Evolutionary conservation across 2,113 vertebrate genomes (phyloP).

Genomic region (Apaloderma vittatum): DNA sequence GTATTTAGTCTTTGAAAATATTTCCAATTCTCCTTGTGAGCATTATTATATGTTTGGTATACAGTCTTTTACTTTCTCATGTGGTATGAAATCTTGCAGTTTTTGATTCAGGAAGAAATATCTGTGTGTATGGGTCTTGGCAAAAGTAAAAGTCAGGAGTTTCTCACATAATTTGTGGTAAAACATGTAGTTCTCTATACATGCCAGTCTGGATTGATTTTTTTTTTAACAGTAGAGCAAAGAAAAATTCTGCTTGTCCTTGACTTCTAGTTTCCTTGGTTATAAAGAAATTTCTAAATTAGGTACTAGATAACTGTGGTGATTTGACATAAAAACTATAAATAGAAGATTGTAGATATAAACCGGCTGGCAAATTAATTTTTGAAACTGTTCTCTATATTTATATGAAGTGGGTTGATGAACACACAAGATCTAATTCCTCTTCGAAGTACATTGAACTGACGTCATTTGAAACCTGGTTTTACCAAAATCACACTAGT

Average conservation of each 20-base stretch:
- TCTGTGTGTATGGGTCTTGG: background rate
- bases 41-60: background rate
- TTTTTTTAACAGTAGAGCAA: background rate
- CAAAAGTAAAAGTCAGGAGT: background rate
- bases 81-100: background rate
- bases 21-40: background rate
- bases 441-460: background rate
- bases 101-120: background rate
- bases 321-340: background rate
- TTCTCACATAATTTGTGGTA: background rate
- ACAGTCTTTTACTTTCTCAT: background rate
- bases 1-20: background rate
- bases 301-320: background rate
- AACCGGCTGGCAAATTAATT: background rate
- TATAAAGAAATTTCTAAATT: background rate
- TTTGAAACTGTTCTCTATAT: background rate
- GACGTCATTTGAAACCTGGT: background rate
- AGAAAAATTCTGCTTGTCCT: background rate
- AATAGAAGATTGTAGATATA: background rate
- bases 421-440: background rate
- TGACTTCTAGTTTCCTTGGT: background rate
- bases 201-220: background rate
- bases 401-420: background rate
- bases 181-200: background rate
- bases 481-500: background rate